A percentile compares a stretch with the other conserved stretches of the same genome.
Conservation (phyloP, 1,140 invertebrate genomes). For the Dysdera silvatica region DNA sequence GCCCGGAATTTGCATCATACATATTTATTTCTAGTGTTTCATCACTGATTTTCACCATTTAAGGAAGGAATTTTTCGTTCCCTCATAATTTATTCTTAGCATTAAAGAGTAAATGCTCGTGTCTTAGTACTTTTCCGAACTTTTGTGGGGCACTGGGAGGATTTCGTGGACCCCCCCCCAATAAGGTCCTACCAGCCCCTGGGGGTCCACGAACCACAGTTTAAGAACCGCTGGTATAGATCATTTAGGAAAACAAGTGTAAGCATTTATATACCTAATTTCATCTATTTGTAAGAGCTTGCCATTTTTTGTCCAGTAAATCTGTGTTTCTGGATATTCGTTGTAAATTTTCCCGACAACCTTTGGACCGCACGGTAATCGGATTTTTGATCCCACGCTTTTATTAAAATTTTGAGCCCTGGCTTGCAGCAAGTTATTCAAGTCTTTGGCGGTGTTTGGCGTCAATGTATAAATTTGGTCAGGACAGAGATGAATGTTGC, state of each 20-base stretch:
- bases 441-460: not conserved
- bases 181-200: too few relatives aligned
- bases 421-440: too few relatives aligned
- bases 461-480: constrained; percentile 23
- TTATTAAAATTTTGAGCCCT: not conserved
- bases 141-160: too few relatives aligned
- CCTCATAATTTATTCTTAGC: too few relatives aligned
- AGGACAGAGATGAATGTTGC: constrained; percentile 14
- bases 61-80: too few relatives aligned
- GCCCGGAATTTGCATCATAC: too few relatives aligned
- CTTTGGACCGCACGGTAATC: not conserved
- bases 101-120: too few relatives aligned
- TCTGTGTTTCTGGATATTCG: constrained; percentile 2
- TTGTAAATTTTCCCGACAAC: not conserved
- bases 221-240: not conserved
- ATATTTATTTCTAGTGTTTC: too few relatives aligned
- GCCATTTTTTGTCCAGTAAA: constrained; percentile 17
- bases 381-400: not conserved
- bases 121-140: too few relatives aligned
- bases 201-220: not conserved
- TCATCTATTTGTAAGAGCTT: not conserved
- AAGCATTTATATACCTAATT: too few relatives aligned
- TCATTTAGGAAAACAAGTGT: not conserved
- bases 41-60: too few relatives aligned
- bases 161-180: too few relatives aligned